Evolutionary conservation across 2,888 invertebrate genomes (phyloP), one percentile per base, ranked within the genome.

Genomic region (Cyclophora punctaria): DNA sequence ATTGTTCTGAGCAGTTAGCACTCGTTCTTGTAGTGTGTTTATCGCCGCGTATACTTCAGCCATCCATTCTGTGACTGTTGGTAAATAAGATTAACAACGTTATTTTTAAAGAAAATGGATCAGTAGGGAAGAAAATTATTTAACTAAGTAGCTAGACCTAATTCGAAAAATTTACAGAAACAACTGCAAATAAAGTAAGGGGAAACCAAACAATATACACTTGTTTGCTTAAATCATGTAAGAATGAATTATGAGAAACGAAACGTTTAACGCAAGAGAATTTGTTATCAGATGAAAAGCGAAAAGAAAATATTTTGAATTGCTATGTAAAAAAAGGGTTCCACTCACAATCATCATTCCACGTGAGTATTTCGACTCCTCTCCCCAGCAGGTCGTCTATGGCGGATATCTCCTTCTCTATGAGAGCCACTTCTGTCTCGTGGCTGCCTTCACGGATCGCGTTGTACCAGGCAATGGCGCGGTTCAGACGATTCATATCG

Each of bases 381-480:
- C 91, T 87, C 46, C 92, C 88, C 53, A 98, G 89, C 48, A 92
- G 80, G 1, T 77, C 66, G 71, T 97, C 95, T 48, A 97, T 93
- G n/a, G 89, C 89, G 2, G 89, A 86, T 55, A 98, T 89, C 78
- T 97, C 96, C 48, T 92, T 90, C 61, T 91, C 89, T 50, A 98
- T 92, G 41, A 98, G 89, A 33, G 92, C 91, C 53, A 91, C 93
- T 79, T 98, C 98, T 0, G 94, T 94, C 49, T 91, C 90, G 46
- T 93, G 91, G 35, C 95, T 92, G n/a, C 92, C 90, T 34, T 88
- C 90, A 47, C 93, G 90, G 44, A 97, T 92, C 57, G 93, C 92
- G 73, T 98, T 98, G 78, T 97, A 97, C 94, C 96, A 93, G 45
- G 92, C 89, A 3, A 92, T 90, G n/a, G 93, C 91, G n/a, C 92